Conservation (phyloP, 2,888 invertebrate genomes). For the Phyto melanocephala region DNA sequence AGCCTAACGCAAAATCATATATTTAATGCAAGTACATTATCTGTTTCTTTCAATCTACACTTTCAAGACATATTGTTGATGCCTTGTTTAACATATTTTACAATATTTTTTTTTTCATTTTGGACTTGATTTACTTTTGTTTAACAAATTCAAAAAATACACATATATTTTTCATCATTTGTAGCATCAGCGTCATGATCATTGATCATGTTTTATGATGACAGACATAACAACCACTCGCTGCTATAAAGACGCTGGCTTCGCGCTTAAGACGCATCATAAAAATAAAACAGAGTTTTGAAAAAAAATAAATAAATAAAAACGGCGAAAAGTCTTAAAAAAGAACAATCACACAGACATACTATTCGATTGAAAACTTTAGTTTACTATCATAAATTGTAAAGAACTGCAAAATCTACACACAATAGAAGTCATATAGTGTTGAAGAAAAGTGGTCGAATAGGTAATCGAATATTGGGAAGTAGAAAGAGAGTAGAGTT, state of each 20-base stretch:
- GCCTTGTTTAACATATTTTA: conserved; percentile 75
- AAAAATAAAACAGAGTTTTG: conserved; percentile 30
- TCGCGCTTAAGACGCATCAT: conserved; percentile 34
- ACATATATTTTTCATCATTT: conserved; percentile 75
- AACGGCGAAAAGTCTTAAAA: not conserved
- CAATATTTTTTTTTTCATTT: not conserved
- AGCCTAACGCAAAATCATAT: not conserved
- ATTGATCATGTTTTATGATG: conserved; percentile 78
- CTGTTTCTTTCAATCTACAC: conserved; percentile 42
- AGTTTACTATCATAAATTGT: conserved; percentile 66
- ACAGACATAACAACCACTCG: conserved; percentile 67
- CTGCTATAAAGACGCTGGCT: conserved; percentile 27
- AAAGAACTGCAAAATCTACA: conserved; percentile 71
- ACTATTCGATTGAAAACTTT: conserved; percentile 46
- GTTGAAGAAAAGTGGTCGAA: not conserved
- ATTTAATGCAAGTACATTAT: not conserved
- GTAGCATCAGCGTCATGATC: conserved; percentile 78
- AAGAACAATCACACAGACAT: conserved; percentile 30
- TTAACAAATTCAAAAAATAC: conserved; percentile 70
- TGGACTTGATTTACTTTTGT: conserved; percentile 14
- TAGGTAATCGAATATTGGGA: not conserved
- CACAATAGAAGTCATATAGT: conserved; percentile 71
- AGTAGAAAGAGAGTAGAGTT: not conserved
- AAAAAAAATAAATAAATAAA: conserved; percentile 20
- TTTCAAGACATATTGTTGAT: conserved; percentile 74